Evolutionary conservation across 2,888 invertebrate species (phyloP), one percentile per base, ranked within the genome.

Genomic region (Dorcus hopei): DNA sequence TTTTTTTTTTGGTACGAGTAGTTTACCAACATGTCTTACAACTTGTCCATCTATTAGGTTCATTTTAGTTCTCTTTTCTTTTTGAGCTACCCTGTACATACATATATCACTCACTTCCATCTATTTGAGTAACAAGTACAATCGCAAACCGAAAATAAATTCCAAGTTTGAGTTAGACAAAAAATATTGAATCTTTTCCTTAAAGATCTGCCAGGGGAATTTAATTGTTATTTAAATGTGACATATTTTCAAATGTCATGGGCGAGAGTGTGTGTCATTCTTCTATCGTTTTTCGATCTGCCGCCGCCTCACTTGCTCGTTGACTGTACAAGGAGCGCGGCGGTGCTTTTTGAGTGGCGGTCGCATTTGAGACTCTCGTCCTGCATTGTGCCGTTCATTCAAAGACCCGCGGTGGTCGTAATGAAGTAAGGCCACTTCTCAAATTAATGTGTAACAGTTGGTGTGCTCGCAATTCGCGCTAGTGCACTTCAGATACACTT

Each of bases 371-470:
- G 45, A 45, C 45, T 45, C 45, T 45, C n/a, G 45, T 19, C 19
- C 19, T 19, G 19, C 19, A 19, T 45, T 45, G 23, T 9, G 14
- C 16, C 9, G 38, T 14, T 14, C 51, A 38, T 47, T 26, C 51
- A 51, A 51, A 51, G 51, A 40, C 51, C n/a, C 14, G 19, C n/a
- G 39, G 51, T 23, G 39, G 51, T 40, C 39, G 16, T 51, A 51
- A 51, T 51, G 51, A 51, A 54, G 26, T 54, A 39, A 47, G 39
- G 61, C 63, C 59, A 68, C 65, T 64, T 64, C 65, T 66, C 61
- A 61, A 62, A 59, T 61, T 66, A 66, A 64, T 67, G 63, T 65
- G 68, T 69, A 70, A 70, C 70, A 70, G 70, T 70, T 70, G 70
- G 70, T 67, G 61, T 61, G 66, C 68, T 69, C 63, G 63, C 61